Evolutionary conservation across 2,113 vertebrate genomes (phyloP).

Genomic region (Melanerpes aurifrons): DNA sequence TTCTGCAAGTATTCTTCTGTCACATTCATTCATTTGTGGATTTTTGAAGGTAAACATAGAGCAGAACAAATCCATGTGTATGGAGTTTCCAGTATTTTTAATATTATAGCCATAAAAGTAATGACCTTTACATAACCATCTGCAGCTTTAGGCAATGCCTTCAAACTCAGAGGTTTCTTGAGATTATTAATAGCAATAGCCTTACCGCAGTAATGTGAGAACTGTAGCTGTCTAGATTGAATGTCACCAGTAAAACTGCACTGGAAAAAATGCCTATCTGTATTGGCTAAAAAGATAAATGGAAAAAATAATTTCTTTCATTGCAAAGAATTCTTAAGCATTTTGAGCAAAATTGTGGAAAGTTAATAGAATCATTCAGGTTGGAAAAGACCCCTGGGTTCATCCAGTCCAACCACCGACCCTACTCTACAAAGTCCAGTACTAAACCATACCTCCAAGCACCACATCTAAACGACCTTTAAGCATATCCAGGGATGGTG

Average conservation of each 20-base stretch:
- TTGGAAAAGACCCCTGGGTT: no score
- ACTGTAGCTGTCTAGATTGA: background rate
- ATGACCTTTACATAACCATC: conserved; percentile 24
- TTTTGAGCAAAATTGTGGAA: background rate
- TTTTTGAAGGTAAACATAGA: conserved; percentile 22
- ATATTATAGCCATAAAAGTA: conserved; percentile 38
- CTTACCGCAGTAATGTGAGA: background rate
- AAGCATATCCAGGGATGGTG: no score
- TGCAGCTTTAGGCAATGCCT: background rate
- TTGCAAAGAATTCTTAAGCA: conserved; percentile 13
- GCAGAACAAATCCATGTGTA: background rate
- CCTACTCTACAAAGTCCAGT: no score
- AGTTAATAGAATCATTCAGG: background rate
- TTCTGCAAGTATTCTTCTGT: conserved; percentile 50
- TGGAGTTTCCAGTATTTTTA: conserved; percentile 27
- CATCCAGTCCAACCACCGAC: no score
- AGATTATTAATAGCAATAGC: conserved; percentile 36
- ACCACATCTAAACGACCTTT: no score
- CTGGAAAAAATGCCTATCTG: background rate
- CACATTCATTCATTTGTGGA: conserved; percentile 29
- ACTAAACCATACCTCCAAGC: no score
- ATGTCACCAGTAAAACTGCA: background rate
- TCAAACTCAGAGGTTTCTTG: background rate
- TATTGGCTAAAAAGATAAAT: conserved; percentile 41
- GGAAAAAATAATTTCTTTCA: background rate